These are phyloP conservation scores for Lipotes vexillifer DNA, from an alignment of 2,113 vertebrate genomes.

Conservation along the genomic window DNA sequence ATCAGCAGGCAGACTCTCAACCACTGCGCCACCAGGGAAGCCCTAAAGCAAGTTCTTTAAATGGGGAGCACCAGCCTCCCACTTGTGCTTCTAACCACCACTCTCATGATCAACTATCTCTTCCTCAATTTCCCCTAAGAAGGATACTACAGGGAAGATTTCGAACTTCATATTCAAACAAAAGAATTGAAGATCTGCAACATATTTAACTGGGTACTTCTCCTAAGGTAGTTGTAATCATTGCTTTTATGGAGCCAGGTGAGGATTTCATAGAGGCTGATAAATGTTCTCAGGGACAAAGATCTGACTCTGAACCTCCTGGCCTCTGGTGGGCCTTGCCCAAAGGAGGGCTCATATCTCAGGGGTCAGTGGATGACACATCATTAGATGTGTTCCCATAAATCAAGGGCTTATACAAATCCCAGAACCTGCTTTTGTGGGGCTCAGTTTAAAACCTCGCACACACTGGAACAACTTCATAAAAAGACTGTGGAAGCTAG, in stretches of 20 bases:
- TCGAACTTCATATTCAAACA: neutral
- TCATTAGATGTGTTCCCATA: neutral
- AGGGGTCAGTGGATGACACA: neutral
- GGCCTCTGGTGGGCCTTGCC: neutral
- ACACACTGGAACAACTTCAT: neutral
- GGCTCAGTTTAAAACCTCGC: neutral
- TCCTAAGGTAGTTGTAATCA: neutral
- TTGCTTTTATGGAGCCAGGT: neutral
- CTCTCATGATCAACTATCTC: neutral
- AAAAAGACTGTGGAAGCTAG: neutral
- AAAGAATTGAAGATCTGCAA: neutral
- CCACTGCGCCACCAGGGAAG: no score
- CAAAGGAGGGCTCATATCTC: neutral
- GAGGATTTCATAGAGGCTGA: neutral
- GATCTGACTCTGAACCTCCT: neutral
- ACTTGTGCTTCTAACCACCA: neutral
- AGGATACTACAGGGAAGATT: neutral
- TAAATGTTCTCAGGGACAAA: neutral
- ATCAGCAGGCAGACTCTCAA: no score
- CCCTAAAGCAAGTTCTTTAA: neutral
- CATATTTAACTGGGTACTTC: neutral
- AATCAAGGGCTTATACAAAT: conserved; percentile 1
- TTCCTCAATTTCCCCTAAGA: neutral
- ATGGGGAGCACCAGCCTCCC: neutral
- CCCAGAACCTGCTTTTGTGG: neutral